Evolutionary conservation across 2,888 invertebrate genomes (phyloP).

Genomic region (Morpho deidamia): DNA sequence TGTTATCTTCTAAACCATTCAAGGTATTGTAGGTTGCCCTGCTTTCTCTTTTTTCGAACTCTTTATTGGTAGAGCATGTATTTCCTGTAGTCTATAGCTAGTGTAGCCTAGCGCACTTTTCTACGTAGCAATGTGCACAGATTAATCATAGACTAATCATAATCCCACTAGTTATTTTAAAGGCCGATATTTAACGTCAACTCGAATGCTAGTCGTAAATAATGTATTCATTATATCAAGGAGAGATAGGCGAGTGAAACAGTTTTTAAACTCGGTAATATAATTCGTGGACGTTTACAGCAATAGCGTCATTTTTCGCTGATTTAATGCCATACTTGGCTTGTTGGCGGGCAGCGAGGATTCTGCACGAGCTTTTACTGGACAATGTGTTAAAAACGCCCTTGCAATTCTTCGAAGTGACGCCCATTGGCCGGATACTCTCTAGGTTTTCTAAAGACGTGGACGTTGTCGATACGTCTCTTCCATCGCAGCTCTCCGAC

Average conservation of each 20-base stretch:
- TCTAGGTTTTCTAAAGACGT: conserved; percentile 87
- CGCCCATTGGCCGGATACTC: conserved; percentile 86
- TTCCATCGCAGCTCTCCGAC: conserved; percentile 82
- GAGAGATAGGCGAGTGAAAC: no score
- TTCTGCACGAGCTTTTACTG: conserved; percentile 80
- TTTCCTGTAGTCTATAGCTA: not conserved
- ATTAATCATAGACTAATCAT: conserved; percentile 15
- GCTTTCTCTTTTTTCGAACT: conserved; percentile 1
- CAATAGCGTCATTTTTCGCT: conserved; percentile 81
- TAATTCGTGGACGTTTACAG: conserved; percentile 72
- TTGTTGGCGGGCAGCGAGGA: conserved; percentile 82
- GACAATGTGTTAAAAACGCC: conserved; percentile 81
- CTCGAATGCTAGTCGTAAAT: conserved; percentile 36
- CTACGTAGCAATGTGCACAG: conserved; percentile 17
- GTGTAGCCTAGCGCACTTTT: conserved; percentile 13
- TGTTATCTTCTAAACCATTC: no score
- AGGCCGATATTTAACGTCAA: conserved; percentile 16
- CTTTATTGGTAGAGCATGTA: conserved; percentile 18
- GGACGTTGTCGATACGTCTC: conserved; percentile 83
- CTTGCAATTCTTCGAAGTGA: conserved; percentile 87
- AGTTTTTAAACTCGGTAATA: not conserved
- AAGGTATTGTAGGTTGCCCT: not conserved
- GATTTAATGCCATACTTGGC: conserved; percentile 84
- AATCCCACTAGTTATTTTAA: conserved; percentile 16
- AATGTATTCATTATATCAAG: conserved; percentile 60